Base-by-base conservation (phyloP, 1,140 invertebrate genomes). In the Scaptomyza pallida region DNA sequence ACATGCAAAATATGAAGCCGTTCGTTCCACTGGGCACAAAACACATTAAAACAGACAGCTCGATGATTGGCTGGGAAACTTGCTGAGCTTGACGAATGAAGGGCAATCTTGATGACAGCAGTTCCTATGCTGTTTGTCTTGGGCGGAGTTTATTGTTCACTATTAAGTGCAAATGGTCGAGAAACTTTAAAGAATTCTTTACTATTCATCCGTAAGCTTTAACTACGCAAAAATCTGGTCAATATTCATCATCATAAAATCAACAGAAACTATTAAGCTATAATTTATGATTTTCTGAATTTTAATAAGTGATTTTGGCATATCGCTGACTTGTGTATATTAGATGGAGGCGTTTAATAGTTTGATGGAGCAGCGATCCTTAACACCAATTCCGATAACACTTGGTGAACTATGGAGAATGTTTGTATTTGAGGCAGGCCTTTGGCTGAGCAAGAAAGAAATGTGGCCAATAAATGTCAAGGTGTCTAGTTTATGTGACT, bases 401-500 rank as follows among this genome's bases (percentile, higher is more conserved):
- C 26, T 30, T 3, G 35, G 12, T 56, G 44, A 35, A 45, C 13
- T 35, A 40, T 19, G 33, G 37, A 13, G 5, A 30, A 45, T 47
- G 44, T 23, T 47, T 23, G 44, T 19, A 23, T 47, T 13, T 51
- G 17, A 17, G 12, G 10, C 12, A 3, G 21, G 19, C 15, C 26
- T 10, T 52, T 17, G 50, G 33, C 33, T 21, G 5, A 17, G 64
- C 26, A 21, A 40, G 41, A 30, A 21, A 40, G 41, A 30, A 17
- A 19, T 41, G 33, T 40, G 23, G 13, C 26, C 63, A 63, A 71
- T 78, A 79, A 79, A 79, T 71, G 77, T 78, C 75, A 71, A 63
- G 59, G 37, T 44, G 50, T 63, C 52, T 65, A 50, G 65, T 83
- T 85, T 76, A 83, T 85, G 80, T 21, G 55, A 47, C 65, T 64